phyloP scores from a whole-genome alignment of 2,888 invertebrate species.

The Acrobasis suavella region DNA sequence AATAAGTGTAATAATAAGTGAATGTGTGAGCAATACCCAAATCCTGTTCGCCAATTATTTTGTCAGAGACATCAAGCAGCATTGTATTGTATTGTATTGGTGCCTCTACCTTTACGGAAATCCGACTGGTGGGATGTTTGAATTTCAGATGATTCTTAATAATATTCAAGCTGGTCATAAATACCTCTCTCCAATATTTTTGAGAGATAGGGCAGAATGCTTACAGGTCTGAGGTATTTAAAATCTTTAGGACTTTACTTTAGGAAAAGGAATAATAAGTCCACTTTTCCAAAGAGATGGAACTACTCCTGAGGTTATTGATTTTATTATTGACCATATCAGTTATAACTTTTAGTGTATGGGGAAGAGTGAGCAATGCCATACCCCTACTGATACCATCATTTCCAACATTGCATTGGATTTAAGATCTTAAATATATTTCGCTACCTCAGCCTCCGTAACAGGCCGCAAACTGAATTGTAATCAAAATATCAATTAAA shows the following conservation, averaged over 20 bases:
- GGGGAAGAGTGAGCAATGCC: neutral
- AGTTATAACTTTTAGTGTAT: neutral
- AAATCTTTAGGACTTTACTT: neutral
- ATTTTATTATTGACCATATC: slow-evolving; percentile 1
- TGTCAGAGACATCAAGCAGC: slow-evolving; percentile 16
- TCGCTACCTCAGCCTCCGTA: neutral
- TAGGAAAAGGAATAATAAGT: slow-evolving; percentile 2
- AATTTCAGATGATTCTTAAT: neutral
- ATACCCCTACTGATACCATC: slow-evolving; percentile 1
- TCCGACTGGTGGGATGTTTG: no score
- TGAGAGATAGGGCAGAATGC: slow-evolving; percentile 19
- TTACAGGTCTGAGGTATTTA: slow-evolving; percentile 18
- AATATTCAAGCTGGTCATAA: neutral
- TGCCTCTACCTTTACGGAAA: slow-evolving; percentile 15
- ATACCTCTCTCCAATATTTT: slow-evolving; percentile 17
- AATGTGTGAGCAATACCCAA: neutral
- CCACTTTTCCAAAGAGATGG: neutral
- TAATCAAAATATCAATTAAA: neutral
- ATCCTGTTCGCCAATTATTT: slow-evolving; percentile 13
- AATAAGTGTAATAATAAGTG: no score
- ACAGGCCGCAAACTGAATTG: neutral
- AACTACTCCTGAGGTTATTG: neutral
- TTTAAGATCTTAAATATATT: neutral
- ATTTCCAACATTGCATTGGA: neutral
- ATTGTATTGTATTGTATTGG: neutral